Conservation (phyloP, 2,888 invertebrate genomes). For the Plusia festucae region DNA sequence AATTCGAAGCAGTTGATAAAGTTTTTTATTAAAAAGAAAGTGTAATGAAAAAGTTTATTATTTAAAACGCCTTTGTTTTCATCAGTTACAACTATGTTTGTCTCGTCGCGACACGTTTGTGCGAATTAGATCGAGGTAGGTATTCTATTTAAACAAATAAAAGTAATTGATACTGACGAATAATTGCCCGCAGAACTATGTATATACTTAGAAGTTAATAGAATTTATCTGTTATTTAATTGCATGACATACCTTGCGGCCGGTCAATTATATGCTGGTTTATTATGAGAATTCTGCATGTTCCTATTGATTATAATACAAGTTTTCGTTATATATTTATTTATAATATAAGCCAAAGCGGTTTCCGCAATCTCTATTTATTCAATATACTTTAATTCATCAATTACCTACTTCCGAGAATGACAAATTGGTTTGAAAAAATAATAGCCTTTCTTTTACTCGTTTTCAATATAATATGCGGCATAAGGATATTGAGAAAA, state of each 20-base stretch:
- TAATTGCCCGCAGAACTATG: too few species aligned
- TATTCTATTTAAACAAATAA: not conserved
- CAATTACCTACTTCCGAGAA: constrained; percentile 3
- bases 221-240: not conserved
- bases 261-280: too few species aligned
- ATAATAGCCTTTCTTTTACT: not conserved
- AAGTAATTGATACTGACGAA: not conserved
- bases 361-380: not conserved
- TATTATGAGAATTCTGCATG: not conserved
- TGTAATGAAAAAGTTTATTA: not conserved
- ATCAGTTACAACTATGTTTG: not conserved
- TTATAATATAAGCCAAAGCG: not conserved
- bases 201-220: not conserved
- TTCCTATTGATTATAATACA: not conserved
- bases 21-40: not conserved
- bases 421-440: not conserved
- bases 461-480: not conserved
- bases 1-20: not conserved
- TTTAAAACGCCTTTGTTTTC: not conserved
- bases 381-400: not conserved
- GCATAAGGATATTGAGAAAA: not conserved
- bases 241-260: too few species aligned
- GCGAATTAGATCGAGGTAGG: not conserved
- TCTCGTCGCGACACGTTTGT: constrained; percentile 4
- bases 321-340: too few species aligned